Percentiles rank a stretch among this genome's conserved stretches.
Evolutionary conservation across 64 coral and sea anemone species (phyloP).

Genomic region (Pocillopora damicornis): DNA sequence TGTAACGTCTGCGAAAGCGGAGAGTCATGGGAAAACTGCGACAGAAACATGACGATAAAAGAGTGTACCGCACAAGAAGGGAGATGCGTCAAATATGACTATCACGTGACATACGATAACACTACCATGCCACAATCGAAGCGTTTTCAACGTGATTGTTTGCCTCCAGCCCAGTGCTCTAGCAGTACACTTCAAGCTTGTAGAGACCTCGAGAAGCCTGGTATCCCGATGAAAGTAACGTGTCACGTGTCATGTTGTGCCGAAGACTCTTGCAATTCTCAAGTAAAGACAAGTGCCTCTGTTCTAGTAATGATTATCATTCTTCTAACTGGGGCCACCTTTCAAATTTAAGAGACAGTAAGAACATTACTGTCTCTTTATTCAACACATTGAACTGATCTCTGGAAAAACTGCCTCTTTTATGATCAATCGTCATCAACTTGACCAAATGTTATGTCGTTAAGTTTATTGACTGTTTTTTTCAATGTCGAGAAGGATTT

Average conservation of each 20-base stretch:
- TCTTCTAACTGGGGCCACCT: background rate
- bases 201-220: background rate
- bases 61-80: background rate
- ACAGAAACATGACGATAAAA: background rate
- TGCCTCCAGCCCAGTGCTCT: background rate
- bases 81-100: background rate
- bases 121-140: background rate
- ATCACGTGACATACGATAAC: background rate
- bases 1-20: background rate
- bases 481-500: no score
- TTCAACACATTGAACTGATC: no score
- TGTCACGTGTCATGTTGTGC: slow-evolving; percentile 2
- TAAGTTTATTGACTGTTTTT: no score
- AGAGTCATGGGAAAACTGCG: background rate
- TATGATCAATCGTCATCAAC: no score
- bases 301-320: background rate
- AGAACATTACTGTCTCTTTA: no score
- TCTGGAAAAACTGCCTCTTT: no score
- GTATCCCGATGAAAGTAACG: background rate
- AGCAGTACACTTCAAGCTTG: background rate
- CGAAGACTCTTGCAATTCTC: slow-evolving; percentile 1
- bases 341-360: background rate
- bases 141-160: background rate
- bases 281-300: background rate
- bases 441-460: no score